Percentiles rank a stretch among this genome's conserved stretches.
Evolutionary conservation across 2,113 vertebrate species (phyloP).

Genomic region (Sporophila hypoxantha): DNA sequence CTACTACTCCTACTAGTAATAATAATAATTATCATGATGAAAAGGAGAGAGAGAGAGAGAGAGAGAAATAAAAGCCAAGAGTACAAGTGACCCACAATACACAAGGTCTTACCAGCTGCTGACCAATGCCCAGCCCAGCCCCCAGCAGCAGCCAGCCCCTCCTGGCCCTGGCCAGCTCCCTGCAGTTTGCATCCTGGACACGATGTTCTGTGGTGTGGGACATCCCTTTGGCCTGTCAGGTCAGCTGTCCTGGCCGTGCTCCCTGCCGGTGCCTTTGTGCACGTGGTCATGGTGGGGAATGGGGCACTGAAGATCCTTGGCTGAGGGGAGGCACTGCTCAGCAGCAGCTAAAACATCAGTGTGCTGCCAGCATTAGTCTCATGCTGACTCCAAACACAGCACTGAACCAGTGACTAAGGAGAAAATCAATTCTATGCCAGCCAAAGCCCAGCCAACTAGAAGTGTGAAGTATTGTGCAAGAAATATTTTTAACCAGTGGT

Average conservation of each 20-base stretch:
- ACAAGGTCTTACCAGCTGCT: not conserved
- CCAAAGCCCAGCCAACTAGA: not conserved
- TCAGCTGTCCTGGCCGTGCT: not conserved
- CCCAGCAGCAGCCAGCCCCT: not conserved
- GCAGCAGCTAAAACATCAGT: not conserved
- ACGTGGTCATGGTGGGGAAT: fast-evolving
- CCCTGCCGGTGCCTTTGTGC: not conserved
- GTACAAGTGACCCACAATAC: not conserved
- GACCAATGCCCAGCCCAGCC: not conserved
- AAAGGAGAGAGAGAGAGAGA: not conserved
- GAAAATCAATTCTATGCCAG: not conserved
- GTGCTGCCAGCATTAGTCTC: not conserved
- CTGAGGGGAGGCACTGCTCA: not conserved
- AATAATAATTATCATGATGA: not conserved
- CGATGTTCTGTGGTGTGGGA: not conserved
- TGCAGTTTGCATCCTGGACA: not conserved
- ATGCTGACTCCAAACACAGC: not conserved
- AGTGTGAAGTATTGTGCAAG: not conserved
- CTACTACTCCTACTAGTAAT: not conserved
- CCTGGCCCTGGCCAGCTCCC: not conserved
- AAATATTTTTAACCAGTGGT: not conserved
- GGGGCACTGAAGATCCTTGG: not conserved
- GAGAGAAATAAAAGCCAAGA: not conserved
- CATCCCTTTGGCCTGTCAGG: not conserved
- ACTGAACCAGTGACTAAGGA: not conserved